Evolutionary conservation across 92 coral and sea anemone species (phyloP).

Genomic region (Palythoa grandis): DNA sequence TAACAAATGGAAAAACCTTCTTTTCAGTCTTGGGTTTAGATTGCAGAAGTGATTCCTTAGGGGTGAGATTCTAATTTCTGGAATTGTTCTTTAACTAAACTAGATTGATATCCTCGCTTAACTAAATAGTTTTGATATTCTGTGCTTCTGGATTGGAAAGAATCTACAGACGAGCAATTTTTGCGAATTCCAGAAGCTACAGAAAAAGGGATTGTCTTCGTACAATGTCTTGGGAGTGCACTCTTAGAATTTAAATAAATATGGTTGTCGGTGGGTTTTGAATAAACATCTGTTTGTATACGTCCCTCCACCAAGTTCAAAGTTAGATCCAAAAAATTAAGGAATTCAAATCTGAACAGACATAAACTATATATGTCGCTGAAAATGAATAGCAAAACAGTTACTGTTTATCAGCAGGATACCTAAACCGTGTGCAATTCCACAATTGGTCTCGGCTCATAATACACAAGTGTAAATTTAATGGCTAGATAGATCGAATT

Average conservation of each 20-base stretch:
- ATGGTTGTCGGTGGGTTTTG: slow-evolving; percentile 47
- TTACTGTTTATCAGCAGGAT: too few relatives aligned
- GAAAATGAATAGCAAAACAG: too few relatives aligned
- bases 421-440: too few relatives aligned
- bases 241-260: slow-evolving; percentile 2
- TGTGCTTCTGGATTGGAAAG: too few relatives aligned
- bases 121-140: slow-evolving; percentile 33
- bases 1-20: too few relatives aligned
- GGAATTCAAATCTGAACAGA: slow-evolving; percentile 13
- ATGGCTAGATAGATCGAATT: slow-evolving; percentile 35
- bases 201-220: slow-evolving; percentile 35
- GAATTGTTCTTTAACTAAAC: background rate
- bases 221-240: slow-evolving; percentile 32
- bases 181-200: slow-evolving; percentile 24
- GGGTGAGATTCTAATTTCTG: background rate
- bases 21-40: background rate
- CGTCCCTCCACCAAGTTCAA: background rate
- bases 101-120: background rate
- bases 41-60: background rate
- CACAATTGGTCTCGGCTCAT: background rate
- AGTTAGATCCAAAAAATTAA: slow-evolving; percentile 9
- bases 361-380: too few relatives aligned
- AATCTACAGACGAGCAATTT: slow-evolving; percentile 11
- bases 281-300: slow-evolving; percentile 16
- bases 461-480: slow-evolving; percentile 37